Conservation (phyloP, 2,113 vertebrate genomes). For the western clawed frog (Xenopus tropicalis) region DNA sequence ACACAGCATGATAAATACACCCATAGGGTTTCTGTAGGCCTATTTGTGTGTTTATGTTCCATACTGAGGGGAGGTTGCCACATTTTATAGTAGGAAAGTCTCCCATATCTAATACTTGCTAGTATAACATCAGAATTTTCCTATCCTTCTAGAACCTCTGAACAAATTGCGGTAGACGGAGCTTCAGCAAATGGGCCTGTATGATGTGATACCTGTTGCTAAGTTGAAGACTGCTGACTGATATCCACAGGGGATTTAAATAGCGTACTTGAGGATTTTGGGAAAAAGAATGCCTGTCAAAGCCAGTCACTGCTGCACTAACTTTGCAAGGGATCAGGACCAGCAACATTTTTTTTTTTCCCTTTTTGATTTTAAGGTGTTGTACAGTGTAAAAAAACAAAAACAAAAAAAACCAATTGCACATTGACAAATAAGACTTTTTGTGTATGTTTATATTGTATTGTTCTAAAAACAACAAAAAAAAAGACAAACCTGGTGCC, state of each 20-base stretch:
- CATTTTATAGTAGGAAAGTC: too few relatives aligned
- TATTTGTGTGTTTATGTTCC: too few relatives aligned
- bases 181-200: conserved; percentile 84
- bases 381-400: conserved; percentile 83
- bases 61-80: too few relatives aligned
- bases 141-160: conserved; percentile 69
- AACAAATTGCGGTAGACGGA: conserved; percentile 68
- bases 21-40: too few relatives aligned
- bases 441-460: conserved; percentile 97
- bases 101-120: too few relatives aligned
- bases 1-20: too few relatives aligned
- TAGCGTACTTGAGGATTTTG: conserved; percentile 62
- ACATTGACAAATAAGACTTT: conserved; percentile 84
- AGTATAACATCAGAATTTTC: too few relatives aligned
- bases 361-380: conserved; percentile 75
- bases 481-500: conserved; percentile 68
- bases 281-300: conserved; percentile 61
- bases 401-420: conserved; percentile 68
- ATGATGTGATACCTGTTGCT: conserved; percentile 69
- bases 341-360: conserved; percentile 75
- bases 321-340: conserved; percentile 87
- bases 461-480: conserved; percentile 71
- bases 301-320: conserved; percentile 73
- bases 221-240: conserved; percentile 66
- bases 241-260: conserved; percentile 55